phyloP scores from a whole-genome alignment of 2,113 vertebrate species.

The Abramis brama region DNA sequence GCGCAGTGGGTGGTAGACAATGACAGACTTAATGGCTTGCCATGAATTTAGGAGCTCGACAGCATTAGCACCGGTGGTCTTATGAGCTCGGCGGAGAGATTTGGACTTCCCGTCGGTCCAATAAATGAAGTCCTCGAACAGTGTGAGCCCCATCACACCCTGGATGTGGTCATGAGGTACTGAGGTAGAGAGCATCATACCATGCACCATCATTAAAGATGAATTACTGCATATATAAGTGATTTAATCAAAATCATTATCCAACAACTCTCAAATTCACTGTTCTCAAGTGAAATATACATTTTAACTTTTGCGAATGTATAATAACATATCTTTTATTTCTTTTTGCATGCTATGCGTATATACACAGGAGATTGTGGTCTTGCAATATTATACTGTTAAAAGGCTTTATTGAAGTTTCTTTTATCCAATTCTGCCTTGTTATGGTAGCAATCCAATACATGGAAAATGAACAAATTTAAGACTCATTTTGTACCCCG shows the following conservation, averaged over 20 bases:
- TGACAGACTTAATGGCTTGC: constrained; percentile 97
- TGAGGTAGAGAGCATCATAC: constrained; percentile 73
- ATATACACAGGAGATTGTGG: background rate
- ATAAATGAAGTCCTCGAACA: constrained; percentile 98
- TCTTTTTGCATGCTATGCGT: background rate
- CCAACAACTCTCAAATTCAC: background rate
- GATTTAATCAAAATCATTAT: background rate
- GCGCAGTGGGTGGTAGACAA: constrained; percentile 94
- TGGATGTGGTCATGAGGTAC: constrained; percentile 93
- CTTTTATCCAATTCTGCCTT: background rate
- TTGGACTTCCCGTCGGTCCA: constrained; percentile 99
- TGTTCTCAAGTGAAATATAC: background rate
- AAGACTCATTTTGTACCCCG: constrained; percentile 83
- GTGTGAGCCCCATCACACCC: constrained; percentile 92
- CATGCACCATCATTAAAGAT: constrained; percentile 61
- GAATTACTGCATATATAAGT: background rate
- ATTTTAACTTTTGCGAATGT: background rate
- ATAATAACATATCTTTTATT: background rate
- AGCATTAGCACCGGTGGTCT: constrained; percentile 88
- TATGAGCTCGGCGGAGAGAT: constrained; percentile 93
- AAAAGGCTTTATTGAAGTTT: constrained; percentile 15
- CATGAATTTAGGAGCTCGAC: constrained; percentile 93
- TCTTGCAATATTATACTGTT: background rate
- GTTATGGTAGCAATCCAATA: background rate
- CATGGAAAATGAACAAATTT: constrained; percentile 62